Base-by-base conservation (phyloP, 2,888 invertebrate species). In the Junonia oenone region DNA sequence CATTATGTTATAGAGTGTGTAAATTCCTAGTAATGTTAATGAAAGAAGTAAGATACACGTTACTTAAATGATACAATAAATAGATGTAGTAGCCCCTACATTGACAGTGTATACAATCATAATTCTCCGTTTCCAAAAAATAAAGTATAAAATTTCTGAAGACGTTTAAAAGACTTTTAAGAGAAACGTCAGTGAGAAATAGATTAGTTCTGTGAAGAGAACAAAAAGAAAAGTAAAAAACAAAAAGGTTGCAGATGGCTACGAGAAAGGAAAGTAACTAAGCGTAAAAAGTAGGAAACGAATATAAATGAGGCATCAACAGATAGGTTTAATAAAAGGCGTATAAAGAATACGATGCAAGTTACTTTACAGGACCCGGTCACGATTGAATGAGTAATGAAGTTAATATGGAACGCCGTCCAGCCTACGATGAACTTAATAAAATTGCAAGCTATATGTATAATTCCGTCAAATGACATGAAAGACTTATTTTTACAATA, bases 311-410 rank as follows among this genome's bases (percentile, higher is more conserved):
- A 26, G 6, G 26, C 13, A 13, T 8, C 22, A 13, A 13, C 6
- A 26, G 26, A n/a, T 26, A 38, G n/a, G 47, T 54, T 53, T 53
- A 53, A 47, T 40, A 53, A 53, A 53, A 6, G 14, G 17, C 27
- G 38, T 17, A n/a, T 19, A 11, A 11, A 37, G 27, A 37, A 17
- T 31, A 35, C 19, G 15, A 53, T 53, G 15, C 38, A 47, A 53
- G 47, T 33, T 46, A 38, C 22, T 22, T 47, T 47, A 15, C 38
- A 40, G 6, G 29, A 43, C 13, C 6, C 31, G 29, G 37, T 47
- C 53, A 37, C 6, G 29, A 53, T 26, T 31, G 49, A 57, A 46
- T 49, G 53, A 57, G 26, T 31, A 43, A 47, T 48, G 56, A 26
- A 48, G 47, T 47, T 43, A 43, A 50, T 46, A 27, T 40, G 22